Percentiles rank a stretch among this genome's conserved stretches.
phyloP scores from a whole-genome alignment of 2,888 invertebrate genomes.

The Hirtodrosophila cameraria region DNA sequence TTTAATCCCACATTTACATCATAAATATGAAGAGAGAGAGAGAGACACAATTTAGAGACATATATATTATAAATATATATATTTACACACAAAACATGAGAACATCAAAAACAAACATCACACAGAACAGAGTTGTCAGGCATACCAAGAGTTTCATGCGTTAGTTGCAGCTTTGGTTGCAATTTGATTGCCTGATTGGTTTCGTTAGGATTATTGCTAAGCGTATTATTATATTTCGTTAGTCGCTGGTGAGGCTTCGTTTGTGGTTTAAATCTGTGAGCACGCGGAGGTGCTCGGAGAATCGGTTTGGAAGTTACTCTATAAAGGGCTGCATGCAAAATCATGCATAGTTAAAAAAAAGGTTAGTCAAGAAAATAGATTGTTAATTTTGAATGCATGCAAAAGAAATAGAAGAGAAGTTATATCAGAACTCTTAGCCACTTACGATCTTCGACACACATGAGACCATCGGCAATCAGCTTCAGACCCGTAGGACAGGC shows the following conservation, averaged over 20 bases:
- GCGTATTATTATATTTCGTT: constrained; percentile 10
- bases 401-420: background rate
- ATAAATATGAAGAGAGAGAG: too few species aligned
- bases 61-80: too few species aligned
- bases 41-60: too few species aligned
- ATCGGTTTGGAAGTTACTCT: constrained; percentile 24
- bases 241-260: constrained; percentile 27
- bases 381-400: constrained; percentile 30
- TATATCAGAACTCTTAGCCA: constrained; percentile 81
- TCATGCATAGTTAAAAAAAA: constrained; percentile 6
- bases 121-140: constrained; percentile 5
- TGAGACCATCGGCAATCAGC: constrained; percentile 91
- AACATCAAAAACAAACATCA: background rate
- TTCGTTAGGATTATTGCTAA: constrained; percentile 9
- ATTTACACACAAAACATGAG: background rate
- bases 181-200: constrained; percentile 3
- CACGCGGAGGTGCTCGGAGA: too few species aligned
- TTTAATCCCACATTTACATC: too few species aligned
- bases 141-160: constrained; percentile 41
- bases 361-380: constrained; percentile 22
- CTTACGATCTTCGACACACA: constrained; percentile 95
- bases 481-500: constrained; percentile 94
- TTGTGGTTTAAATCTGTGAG: constrained; percentile 26
- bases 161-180: constrained; percentile 10
- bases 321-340: constrained; percentile 33